These are phyloP conservation scores for Polyommatus iphigenia DNA, from an alignment of 2,888 invertebrate species.

Conservation along the genomic window DNA sequence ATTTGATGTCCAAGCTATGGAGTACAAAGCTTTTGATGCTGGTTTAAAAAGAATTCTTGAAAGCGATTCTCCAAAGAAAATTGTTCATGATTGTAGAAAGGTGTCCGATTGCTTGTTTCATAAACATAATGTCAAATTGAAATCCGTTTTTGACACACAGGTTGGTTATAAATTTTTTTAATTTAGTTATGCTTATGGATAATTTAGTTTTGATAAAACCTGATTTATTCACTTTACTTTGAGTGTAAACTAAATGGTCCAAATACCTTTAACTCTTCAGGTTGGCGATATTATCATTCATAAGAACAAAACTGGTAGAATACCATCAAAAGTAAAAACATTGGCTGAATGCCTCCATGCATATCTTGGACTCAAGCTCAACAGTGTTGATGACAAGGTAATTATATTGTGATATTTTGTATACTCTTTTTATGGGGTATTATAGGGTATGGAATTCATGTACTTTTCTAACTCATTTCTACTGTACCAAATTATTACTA, in stretches of 20 bases:
- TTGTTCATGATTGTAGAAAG: conserved; percentile 81
- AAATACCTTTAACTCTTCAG: conserved; percentile 50
- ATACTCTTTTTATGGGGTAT: not conserved
- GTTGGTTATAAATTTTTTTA: conserved; percentile 45
- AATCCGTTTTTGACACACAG: conserved; percentile 83
- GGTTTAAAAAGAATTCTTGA: conserved; percentile 73
- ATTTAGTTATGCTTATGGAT: not conserved
- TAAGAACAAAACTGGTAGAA: conserved; percentile 63
- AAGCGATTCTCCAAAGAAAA: conserved; percentile 72
- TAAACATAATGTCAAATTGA: conserved; percentile 77
- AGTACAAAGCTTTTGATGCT: conserved; percentile 71
- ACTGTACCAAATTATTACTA: no score
- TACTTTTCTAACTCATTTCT: no score
- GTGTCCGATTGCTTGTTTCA: conserved; percentile 81
- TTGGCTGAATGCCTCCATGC: conserved; percentile 65
- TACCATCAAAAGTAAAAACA: conserved; percentile 63
- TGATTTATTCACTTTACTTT: not conserved
- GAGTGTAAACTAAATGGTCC: not conserved
- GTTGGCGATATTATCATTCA: conserved; percentile 73
- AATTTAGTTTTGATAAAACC: not conserved
- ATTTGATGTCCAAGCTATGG: conserved; percentile 75
- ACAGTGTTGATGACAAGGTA: conserved; percentile 66
- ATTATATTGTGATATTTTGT: not conserved
- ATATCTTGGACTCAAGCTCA: conserved; percentile 67
- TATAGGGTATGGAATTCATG: no score